Base-by-base conservation (phyloP, 2,113 vertebrate species). In the Pedetes capensis region DNA sequence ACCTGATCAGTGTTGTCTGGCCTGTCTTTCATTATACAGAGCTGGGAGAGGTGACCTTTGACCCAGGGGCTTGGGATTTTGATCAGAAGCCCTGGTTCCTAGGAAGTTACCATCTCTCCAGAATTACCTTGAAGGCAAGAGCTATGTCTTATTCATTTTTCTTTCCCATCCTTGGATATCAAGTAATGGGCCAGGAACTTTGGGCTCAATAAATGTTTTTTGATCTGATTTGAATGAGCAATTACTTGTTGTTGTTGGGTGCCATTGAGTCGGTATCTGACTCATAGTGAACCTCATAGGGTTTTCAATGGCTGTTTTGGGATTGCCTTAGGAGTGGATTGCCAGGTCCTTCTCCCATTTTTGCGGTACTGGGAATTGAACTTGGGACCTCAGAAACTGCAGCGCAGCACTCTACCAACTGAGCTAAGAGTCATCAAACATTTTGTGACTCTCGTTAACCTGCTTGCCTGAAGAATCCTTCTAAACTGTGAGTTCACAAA, bases 1-100 rank as follows among this genome's bases (percentile, higher is more conserved):
- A 25, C 17, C 10, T 0, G 23, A 12, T 2, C 4, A 1, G 0
- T 32, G 42, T 5, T 6, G 18, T 32, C 37, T 6, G 34, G n/a
- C 12, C 20, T 12, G 29, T 29, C 47, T 68, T 34, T 27, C n/a
- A 34, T 34, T 37, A 37, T 7, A 2, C 5, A 72, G 32, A 14
- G 39, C 37, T 13, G 3, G 7, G 42, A 49, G 8, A 29, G 32
- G 0, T 71, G n/a, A 34, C 12, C 61, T 85, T n/a, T 63, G 39
- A 75, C n/a, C 8, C 18, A 16, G 6, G 2, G 17, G n/a, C 13
- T 6, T 78, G 29, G 39, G 61, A 39, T 22, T 79, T 71, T 29
- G 8, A 16, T 6, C 89, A 66, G 49, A 34, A 78, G 39, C 42
- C 49, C n/a, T n/a, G 59, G 12, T 16, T 39, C 64, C 74, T 8